phyloP scores from a whole-genome alignment of 2,797 vertebrate species.

The Diglossa cyanea region DNA sequence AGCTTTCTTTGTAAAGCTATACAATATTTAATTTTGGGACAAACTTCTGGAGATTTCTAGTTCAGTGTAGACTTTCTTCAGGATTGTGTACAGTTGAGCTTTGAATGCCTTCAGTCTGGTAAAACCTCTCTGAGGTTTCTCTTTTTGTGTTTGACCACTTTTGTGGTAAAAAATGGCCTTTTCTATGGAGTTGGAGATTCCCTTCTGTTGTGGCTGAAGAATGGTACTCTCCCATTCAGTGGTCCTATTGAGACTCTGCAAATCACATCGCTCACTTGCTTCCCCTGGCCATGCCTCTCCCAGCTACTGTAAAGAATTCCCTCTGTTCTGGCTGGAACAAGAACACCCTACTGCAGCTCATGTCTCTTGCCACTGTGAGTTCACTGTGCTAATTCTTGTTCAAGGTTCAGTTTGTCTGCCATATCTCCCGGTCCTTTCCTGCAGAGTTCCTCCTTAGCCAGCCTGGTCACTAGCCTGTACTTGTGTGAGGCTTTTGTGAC shows the following conservation, averaged over 20 bases:
- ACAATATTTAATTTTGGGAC: not conserved
- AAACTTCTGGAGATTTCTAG: not conserved
- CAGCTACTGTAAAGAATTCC: not conserved
- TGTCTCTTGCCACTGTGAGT: not conserved
- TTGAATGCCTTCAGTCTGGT: not conserved
- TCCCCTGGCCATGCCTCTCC: not conserved
- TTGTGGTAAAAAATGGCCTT: not conserved
- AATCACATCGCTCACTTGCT: not conserved
- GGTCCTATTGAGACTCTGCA: not conserved
- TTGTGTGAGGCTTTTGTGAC: not conserved
- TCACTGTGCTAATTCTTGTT: not conserved
- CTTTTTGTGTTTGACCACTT: not conserved
- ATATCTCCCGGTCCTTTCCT: not conserved
- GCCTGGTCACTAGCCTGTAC: not conserved
- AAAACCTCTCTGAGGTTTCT: not conserved
- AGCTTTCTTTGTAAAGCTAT: not conserved
- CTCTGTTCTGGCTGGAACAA: not conserved
- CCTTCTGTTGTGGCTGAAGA: not conserved
- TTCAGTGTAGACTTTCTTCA: not conserved
- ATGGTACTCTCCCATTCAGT: not conserved
- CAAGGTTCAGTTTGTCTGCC: not conserved
- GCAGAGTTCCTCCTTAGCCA: not conserved
- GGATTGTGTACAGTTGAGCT: accelerated
- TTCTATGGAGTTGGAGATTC: not conserved
- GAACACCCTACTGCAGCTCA: not conserved